Base-by-base conservation (phyloP, 2,797 vertebrate genomes). In the Epinephelus awoara region DNA sequence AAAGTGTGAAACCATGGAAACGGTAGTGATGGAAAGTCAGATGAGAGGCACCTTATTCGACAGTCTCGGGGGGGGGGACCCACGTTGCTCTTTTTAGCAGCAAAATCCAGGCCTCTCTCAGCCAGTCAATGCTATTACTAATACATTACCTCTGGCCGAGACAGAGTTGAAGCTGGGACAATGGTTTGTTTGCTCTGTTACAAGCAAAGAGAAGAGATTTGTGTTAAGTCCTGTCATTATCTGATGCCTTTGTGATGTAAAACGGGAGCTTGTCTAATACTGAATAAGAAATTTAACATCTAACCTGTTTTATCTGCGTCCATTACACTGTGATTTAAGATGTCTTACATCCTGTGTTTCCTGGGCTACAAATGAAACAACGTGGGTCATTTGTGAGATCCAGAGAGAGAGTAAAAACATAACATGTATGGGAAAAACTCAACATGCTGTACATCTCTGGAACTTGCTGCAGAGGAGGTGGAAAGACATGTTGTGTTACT, bases 11-110 rank as follows among this genome's bases (percentile, higher is more conserved):
- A 75, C 75, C 15, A 81, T 67, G 56, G 51, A 76, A 86, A 82
- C 51, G 3, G 52, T 50, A 40, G 21, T 67, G 72, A 84, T 62
- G 42, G 58, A 64, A 51, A 66, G 54, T 73, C 42, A 63, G 73
- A 85, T 49, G 10, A 61, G 70, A 68, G 40, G 50, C 56, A 69
- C 62, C 64, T 70, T 76, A 27, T 46, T 57, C 47, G 4, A 51
- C 3, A 2, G 56, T 78, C 85, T 82, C 84, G 21, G 50, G 82
- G 67, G 82, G 67, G 27, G 67, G 88, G 46, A 46, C 50, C 10
- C 19, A 19, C 1, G 29, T n/a, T 40, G 51, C 73, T 87, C 64
- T 52, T 84, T 93, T 85, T 82, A 87, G 80, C 74, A 83, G 54
- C 51, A 65, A 70, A 80, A 88, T 82, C 72, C 70, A 59, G 79